Conservation (phyloP, 2,888 invertebrate species). For the Lomographa bimaculata region DNA sequence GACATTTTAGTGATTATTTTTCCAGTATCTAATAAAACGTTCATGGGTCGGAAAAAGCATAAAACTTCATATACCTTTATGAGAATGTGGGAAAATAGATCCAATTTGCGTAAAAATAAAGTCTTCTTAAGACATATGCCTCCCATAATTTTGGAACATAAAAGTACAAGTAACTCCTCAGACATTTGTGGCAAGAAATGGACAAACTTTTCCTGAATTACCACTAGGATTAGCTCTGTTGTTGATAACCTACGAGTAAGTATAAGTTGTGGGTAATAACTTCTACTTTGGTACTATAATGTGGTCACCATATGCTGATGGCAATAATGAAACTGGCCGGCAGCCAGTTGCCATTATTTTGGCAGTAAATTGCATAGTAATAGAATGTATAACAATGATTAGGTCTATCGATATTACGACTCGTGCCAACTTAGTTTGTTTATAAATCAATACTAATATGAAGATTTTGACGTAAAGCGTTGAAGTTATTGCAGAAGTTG, state of each 20-base stretch:
- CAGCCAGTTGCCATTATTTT: slow-evolving; percentile 20
- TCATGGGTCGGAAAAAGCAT: no score
- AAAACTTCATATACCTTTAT: no score
- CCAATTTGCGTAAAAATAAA: no score
- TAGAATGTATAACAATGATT: background rate
- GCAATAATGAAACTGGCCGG: slow-evolving; percentile 16
- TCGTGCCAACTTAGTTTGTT: slow-evolving; percentile 2
- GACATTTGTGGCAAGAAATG: no score
- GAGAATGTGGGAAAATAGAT: no score
- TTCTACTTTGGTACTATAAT: slow-evolving; percentile 1
- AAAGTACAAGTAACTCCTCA: no score
- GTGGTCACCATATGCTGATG: slow-evolving; percentile 5
- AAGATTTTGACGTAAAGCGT: no score
- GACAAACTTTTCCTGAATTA: no score
- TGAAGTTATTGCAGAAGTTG: background rate
- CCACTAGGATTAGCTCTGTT: slow-evolving; percentile 1
- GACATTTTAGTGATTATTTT: no score
- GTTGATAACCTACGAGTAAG: background rate
- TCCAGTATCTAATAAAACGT: no score
- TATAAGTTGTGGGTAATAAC: slow-evolving; percentile 9
- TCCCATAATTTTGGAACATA: no score
- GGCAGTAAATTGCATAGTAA: background rate
- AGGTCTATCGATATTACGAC: background rate
- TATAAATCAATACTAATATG: background rate
- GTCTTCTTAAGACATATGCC: no score